Conservation (phyloP, 2,888 invertebrate genomes). For the Lasioglossum villosulum region DNA sequence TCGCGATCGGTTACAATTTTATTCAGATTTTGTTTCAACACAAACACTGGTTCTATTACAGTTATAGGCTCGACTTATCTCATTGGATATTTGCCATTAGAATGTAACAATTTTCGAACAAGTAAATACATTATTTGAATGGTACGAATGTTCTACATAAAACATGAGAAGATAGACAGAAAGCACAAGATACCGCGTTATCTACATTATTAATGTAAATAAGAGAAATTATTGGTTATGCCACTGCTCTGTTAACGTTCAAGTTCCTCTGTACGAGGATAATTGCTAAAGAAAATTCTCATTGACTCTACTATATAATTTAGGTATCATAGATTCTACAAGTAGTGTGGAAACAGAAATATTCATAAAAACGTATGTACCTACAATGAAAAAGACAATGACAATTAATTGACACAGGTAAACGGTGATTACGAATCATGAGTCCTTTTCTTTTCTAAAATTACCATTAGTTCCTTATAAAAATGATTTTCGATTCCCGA, state of each 20-base stretch:
- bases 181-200: slow-evolving; percentile 29
- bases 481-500: slow-evolving; percentile 47
- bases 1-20: background rate
- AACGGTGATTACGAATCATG: slow-evolving; percentile 19
- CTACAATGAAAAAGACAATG: slow-evolving; percentile 13
- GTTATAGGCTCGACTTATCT: background rate
- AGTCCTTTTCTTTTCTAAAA: slow-evolving; percentile 31
- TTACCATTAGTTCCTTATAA: slow-evolving; percentile 45
- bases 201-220: slow-evolving; percentile 44
- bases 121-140: slow-evolving; percentile 36
- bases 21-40: background rate
- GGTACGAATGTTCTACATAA: slow-evolving; percentile 1
- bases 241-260: background rate
- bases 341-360: background rate
- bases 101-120: slow-evolving; percentile 26
- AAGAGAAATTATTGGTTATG: slow-evolving; percentile 21
- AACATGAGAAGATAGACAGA: background rate
- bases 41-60: slow-evolving; percentile 19
- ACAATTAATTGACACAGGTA: slow-evolving; percentile 22
- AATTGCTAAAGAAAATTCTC: background rate
- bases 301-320: slow-evolving; percentile 12
- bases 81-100: slow-evolving; percentile 1
- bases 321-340: background rate
- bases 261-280: background rate
- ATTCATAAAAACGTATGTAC: slow-evolving; percentile 1